These are phyloP conservation scores for Cryptocheilus praepositus DNA, from an alignment of 2,888 invertebrate genomes.

Conservation along the genomic window DNA sequence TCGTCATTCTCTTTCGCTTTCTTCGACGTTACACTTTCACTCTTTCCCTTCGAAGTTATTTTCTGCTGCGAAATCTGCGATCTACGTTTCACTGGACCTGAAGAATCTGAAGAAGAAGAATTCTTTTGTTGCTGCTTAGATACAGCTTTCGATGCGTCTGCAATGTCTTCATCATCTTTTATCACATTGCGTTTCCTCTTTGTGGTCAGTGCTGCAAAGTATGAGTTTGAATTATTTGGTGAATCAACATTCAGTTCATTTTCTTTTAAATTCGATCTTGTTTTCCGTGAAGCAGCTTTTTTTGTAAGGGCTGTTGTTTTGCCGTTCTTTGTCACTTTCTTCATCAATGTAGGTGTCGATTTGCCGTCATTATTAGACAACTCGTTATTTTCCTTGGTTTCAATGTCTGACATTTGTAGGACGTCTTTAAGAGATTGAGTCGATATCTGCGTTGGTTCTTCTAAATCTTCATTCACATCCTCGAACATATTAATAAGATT, in stretches of 20 bases:
- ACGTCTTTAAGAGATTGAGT: constrained; percentile 63
- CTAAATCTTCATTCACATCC: constrained; percentile 37
- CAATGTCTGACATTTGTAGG: constrained; percentile 52
- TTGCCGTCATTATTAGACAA: neutral
- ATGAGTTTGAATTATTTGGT: constrained; percentile 32
- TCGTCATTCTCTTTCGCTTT: constrained; percentile 39
- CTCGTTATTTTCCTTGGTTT: neutral
- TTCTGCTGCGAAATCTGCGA: no score
- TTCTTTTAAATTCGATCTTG: neutral
- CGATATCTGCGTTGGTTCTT: constrained; percentile 51
- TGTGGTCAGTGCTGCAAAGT: constrained; percentile 38
- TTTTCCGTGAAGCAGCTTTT: neutral
- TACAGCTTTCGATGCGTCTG: neutral
- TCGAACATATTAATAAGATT: constrained; percentile 62
- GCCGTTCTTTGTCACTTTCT: neutral
- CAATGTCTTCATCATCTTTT: constrained; percentile 16
- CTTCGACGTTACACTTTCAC: neutral
- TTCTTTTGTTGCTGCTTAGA: neutral
- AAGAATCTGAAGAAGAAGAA: no score
- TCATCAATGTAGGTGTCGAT: neutral
- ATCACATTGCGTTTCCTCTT: constrained; percentile 38
- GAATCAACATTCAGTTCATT: constrained; percentile 31
- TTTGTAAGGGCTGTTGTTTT: constrained; percentile 11
- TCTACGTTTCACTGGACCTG: no score
- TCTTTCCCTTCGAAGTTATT: neutral